phyloP scores from a whole-genome alignment of 2,888 invertebrate genomes.

The Caenorhabditis sp. region DNA sequence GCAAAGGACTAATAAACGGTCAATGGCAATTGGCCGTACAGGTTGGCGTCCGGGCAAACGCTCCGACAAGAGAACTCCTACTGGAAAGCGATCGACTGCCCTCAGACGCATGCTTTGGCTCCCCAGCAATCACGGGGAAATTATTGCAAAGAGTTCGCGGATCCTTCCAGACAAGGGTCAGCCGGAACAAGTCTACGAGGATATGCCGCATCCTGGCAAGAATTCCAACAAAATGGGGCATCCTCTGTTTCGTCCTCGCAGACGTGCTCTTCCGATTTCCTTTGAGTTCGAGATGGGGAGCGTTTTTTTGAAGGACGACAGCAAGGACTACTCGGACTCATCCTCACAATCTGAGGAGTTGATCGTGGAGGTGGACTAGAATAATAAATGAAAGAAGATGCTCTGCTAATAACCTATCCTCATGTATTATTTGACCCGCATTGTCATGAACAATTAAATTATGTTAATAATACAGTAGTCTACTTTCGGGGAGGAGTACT shows the following conservation, averaged over 20 bases:
- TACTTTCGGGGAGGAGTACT: no score
- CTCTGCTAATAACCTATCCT: no score
- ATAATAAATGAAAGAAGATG: no score
- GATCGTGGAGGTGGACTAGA: no score
- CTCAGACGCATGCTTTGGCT: not conserved
- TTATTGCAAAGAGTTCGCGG: no score
- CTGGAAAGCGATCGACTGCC: conserved; percentile 50
- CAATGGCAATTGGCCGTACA: conserved; percentile 68
- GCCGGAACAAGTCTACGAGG: not conserved
- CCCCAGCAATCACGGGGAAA: not conserved
- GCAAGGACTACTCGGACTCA: no score
- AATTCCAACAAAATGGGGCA: conserved; percentile 49
- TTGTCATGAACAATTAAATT: no score
- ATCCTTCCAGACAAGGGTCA: not conserved
- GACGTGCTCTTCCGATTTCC: conserved; percentile 25
- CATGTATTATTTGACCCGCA: no score
- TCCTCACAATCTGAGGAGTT: no score
- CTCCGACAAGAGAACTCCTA: no score
- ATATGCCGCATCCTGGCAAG: not conserved
- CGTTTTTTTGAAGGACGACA: no score
- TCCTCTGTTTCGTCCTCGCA: conserved; percentile 65
- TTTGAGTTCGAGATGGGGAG: not conserved
- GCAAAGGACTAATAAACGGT: conserved; percentile 48
- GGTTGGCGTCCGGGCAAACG: conserved; percentile 70
- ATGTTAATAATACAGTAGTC: no score